phyloP scores from a whole-genome alignment of 2,113 vertebrate genomes.

The Struthidea cinerea region DNA sequence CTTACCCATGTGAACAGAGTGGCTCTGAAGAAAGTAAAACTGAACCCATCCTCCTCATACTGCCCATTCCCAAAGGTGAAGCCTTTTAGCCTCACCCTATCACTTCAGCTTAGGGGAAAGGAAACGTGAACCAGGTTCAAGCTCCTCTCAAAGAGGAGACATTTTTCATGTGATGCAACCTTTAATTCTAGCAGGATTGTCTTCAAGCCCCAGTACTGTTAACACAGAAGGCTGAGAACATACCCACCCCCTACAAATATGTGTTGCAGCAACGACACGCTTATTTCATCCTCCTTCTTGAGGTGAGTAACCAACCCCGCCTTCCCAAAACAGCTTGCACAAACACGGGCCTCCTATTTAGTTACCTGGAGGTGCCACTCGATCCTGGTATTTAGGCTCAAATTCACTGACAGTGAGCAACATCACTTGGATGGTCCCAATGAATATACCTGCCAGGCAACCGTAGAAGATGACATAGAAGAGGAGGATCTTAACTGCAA shows the following conservation, averaged over 20 bases:
- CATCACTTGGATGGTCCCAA: slow-evolving; percentile 96
- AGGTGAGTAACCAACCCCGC: slow-evolving; percentile 33
- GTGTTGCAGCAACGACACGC: background rate
- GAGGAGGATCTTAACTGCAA: slow-evolving; percentile 91
- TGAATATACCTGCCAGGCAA: slow-evolving; percentile 96
- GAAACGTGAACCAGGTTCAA: background rate
- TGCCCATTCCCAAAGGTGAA: background rate
- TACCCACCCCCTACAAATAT: slow-evolving; percentile 49
- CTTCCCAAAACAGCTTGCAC: slow-evolving; percentile 23
- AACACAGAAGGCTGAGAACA: slow-evolving; percentile 23
- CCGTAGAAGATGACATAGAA: slow-evolving; percentile 98
- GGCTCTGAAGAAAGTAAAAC: background rate
- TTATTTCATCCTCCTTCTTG: slow-evolving; percentile 42
- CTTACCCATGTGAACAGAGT: background rate
- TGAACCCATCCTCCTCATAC: background rate
- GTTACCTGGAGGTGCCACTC: slow-evolving; percentile 97
- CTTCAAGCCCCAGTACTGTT: background rate
- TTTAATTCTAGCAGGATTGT: background rate
- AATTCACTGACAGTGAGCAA: slow-evolving; percentile 90
- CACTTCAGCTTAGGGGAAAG: background rate
- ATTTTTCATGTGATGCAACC: background rate
- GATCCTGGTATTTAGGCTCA: slow-evolving; percentile 96
- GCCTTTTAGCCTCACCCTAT: background rate
- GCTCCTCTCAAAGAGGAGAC: background rate
- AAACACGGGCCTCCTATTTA: background rate